phyloP scores from a whole-genome alignment of 2,888 invertebrate genomes.

The Oscheius sp. region DNA sequence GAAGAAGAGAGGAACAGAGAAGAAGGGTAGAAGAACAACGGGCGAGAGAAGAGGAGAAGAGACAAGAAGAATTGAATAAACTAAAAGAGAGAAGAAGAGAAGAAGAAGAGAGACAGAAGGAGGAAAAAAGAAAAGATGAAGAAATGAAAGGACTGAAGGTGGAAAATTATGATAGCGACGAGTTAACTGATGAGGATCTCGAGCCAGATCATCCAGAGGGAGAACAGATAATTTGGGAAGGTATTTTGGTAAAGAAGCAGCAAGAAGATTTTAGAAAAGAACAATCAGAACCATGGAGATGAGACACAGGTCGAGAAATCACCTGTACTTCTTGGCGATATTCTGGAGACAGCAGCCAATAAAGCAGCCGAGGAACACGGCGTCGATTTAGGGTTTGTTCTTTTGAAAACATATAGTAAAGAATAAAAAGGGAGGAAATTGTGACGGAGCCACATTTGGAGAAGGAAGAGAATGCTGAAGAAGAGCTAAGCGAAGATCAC shows the following conservation, averaged over 20 bases:
- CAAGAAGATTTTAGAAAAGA: too few relatives aligned
- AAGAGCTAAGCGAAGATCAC: neutral
- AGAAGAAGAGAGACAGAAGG: slow-evolving; percentile 18
- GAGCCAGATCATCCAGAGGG: slow-evolving; percentile 25
- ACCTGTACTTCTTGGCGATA: neutral
- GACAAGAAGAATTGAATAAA: slow-evolving; percentile 16
- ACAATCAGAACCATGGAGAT: too few relatives aligned
- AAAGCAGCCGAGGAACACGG: slow-evolving; percentile 12
- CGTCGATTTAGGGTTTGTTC: neutral
- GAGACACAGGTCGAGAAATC: neutral
- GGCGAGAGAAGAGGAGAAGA: slow-evolving; percentile 16
- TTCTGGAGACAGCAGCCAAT: neutral
- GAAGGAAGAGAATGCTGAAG: slow-evolving; percentile 3
- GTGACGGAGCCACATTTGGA: slow-evolving; percentile 7
- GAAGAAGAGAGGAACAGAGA: neutral
- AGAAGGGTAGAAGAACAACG: slow-evolving; percentile 8
- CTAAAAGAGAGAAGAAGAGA: neutral
- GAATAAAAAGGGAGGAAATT: neutral
- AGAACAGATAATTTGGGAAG: neutral
- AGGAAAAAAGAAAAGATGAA: neutral
- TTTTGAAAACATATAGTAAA: neutral
- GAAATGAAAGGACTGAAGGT: neutral
- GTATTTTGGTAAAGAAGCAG: too few relatives aligned
- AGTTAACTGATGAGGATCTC: slow-evolving; percentile 30
- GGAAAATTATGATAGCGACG: slow-evolving; percentile 9